Conservation (phyloP, 2,797 vertebrate genomes). For the Melanotaenia parkinsoni region DNA sequence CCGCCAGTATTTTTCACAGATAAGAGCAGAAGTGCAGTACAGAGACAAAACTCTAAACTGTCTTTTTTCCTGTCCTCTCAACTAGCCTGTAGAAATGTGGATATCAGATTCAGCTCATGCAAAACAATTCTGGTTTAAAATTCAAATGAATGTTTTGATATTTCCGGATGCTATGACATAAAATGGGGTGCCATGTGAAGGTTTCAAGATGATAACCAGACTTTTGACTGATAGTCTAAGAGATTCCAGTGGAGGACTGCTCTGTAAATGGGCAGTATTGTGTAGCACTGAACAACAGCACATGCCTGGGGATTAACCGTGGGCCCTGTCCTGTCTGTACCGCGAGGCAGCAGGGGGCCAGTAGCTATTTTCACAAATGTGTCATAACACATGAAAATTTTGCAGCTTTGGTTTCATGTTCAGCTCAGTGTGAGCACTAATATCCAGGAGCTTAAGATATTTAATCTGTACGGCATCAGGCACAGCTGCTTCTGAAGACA, state of each 20-base stretch:
- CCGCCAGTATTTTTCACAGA: constrained; percentile 64
- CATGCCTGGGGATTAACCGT: constrained; percentile 79
- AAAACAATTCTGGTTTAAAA: constrained; percentile 2
- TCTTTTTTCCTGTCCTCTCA: constrained; percentile 2
- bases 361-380: constrained; percentile 69
- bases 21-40: constrained; percentile 36
- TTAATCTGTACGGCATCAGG: not conserved
- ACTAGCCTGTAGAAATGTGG: not conserved
- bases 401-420: constrained; percentile 40
- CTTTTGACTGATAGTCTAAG: constrained; percentile 13
- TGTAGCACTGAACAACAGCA: constrained; percentile 71
- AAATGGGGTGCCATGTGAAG: not conserved
- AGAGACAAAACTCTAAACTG: constrained; percentile 13
- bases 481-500: not conserved
- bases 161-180: not conserved
- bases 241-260: constrained; percentile 25
- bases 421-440: not conserved
- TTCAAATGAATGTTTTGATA: not conserved
- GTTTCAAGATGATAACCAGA: constrained; percentile 19
- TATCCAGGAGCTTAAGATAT: not conserved
- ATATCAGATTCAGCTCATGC: not conserved
- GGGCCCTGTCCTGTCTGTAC: constrained; percentile 64
- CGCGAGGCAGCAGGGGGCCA: constrained; percentile 65
- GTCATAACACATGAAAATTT: constrained; percentile 49
- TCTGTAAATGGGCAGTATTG: constrained; percentile 48